Evolutionary conservation across 2,888 invertebrate species (phyloP), one percentile per base, ranked within the genome.

Genomic region (Noctua janthina): DNA sequence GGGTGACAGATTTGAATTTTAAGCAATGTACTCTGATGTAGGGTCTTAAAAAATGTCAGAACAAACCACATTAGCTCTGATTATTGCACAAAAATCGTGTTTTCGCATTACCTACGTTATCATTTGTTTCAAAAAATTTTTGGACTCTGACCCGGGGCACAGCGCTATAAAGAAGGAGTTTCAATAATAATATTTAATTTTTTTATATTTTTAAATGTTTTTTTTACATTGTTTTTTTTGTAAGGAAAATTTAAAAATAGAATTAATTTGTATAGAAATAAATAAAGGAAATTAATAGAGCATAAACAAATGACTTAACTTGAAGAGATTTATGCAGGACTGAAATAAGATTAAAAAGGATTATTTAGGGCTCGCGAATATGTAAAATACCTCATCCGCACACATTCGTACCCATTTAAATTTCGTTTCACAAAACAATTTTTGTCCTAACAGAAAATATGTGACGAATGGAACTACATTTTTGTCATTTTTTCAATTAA

Each of bases 401-500:
- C 46, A 73, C 59, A 72, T 64, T 49, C 13, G 8, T 39, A 51
- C 20, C 23, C 71, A 64, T 46, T 71, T 70, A 70, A 66, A 78
- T 78, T 71, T 49, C 39, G 13, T 43, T 67, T n/a, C 13, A 82
- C 68, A 75, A 78, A 76, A 76, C 29, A 68, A 54, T 67, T 78
- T 83, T 56, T 39, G 46, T 79, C 46, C 23, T 13, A 46, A 71
- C 51, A 35, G 17, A 78, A 74, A 81, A 83, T 71, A 68, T 64
- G 54, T 72, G 72, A 71, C 51, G 64, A 73, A 79, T 72, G 67
- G 39, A 83, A 74, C 76, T 82, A 85, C 70, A 80, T 73, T 85
- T 82, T 84, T 85, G 82, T 82, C 78, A 89, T 88, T 84, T 89
- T 89, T 89, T 84, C 77, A 87, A 83, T 89, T 86, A 86, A 88